phyloP scores from a whole-genome alignment of 2,888 invertebrate species.

The Carabus problematicus region DNA sequence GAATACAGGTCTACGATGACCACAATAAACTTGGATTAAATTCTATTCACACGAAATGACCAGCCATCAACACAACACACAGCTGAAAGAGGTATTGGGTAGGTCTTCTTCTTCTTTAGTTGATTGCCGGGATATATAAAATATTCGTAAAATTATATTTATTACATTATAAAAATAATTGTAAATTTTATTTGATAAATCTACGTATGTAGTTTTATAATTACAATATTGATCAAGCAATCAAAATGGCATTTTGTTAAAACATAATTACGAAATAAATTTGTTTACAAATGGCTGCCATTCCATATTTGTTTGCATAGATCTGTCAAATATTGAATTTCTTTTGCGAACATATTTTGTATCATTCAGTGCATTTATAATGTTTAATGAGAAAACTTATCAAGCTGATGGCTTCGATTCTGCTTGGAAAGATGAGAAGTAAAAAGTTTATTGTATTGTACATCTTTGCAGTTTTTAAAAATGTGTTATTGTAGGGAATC shows the following conservation, averaged over 20 bases:
- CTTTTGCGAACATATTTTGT: neutral
- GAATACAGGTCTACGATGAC: slow-evolving; percentile 28
- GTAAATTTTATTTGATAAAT: neutral
- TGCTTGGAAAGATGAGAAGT: slow-evolving; percentile 58
- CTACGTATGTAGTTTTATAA: neutral
- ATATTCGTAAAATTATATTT: neutral
- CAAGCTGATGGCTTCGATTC: slow-evolving; percentile 62
- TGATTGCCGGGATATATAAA: neutral
- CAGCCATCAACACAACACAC: slow-evolving; percentile 35
- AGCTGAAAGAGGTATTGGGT: slow-evolving; percentile 24
- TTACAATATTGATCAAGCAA: neutral
- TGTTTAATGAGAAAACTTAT: slow-evolving; percentile 59
- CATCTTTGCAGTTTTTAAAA: no score
- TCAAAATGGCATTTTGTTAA: neutral
- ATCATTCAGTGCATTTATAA: slow-evolving; percentile 48
- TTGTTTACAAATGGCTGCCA: slow-evolving; percentile 22
- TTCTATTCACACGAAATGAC: slow-evolving; percentile 18
- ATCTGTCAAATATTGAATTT: slow-evolving; percentile 13
- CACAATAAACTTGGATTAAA: slow-evolving; percentile 27
- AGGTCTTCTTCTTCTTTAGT: slow-evolving; percentile 12
- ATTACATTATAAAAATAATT: neutral
- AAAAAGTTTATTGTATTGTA: slow-evolving; percentile 29
- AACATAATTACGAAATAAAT: neutral
- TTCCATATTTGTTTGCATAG: slow-evolving; percentile 3
- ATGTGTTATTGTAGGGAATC: slow-evolving; percentile 49